Percentiles rank a stretch among this genome's conserved stretches.
Conservation (phyloP, 2,113 vertebrate species). For the Pseudolaguvia tuberculata region DNA sequence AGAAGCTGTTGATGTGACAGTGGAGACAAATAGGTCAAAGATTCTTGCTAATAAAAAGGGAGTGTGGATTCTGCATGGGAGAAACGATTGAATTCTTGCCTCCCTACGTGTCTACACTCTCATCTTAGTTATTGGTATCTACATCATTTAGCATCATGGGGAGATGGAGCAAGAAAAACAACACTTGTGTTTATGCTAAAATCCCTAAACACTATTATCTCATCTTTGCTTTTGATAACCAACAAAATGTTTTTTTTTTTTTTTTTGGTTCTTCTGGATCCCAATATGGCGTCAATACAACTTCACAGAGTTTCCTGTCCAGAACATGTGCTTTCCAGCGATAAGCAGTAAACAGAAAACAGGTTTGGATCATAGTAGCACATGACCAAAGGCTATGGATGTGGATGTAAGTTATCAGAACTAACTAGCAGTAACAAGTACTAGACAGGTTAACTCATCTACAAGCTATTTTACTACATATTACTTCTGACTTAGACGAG, state of each 20-base stretch:
- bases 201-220: conserved; percentile 30
- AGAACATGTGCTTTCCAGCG: conserved; percentile 27
- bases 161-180: conserved; percentile 11
- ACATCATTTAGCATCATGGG: conserved; percentile 29
- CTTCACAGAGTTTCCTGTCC: conserved; percentile 21
- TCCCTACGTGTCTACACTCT: not conserved
- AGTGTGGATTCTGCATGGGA: conserved; percentile 7
- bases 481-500: no score
- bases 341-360: conserved; percentile 13
- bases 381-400: not conserved
- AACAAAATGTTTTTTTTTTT: conserved; percentile 12
- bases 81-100: conserved; percentile 3
- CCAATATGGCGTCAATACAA: conserved; percentile 10
- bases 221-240: conserved; percentile 21
- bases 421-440: not conserved
- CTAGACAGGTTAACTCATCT: not conserved
- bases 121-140: conserved; percentile 20
- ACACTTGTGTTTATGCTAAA: conserved; percentile 11
- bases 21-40: conserved; percentile 27
- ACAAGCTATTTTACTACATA: not conserved
- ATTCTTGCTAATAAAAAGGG: conserved; percentile 23
- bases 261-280: no score
- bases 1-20: conserved; percentile 4
- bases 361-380: not conserved
- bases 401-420: not conserved